A percentile compares a stretch with the other conserved stretches of the same genome.
These are phyloP conservation scores for Manduca sexta DNA, from an alignment of 1,140 invertebrate genomes.

Conservation along the genomic window DNA sequence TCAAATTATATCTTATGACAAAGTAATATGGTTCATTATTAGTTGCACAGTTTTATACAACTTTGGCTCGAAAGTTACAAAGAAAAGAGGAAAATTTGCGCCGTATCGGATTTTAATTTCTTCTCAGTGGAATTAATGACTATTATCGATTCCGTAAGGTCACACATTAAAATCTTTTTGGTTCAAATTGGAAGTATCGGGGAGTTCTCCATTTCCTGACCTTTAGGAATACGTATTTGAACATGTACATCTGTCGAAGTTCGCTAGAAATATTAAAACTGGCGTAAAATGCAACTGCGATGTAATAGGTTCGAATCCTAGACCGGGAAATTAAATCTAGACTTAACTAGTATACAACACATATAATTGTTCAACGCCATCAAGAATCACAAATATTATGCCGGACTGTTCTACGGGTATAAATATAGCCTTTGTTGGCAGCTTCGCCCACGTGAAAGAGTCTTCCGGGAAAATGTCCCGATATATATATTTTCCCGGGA, in stretches of 20 bases:
- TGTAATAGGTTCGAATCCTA: too few relatives aligned
- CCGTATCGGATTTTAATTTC: constrained; percentile 69
- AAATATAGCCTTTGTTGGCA: too few relatives aligned
- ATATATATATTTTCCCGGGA: too few relatives aligned
- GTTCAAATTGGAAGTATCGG: constrained; percentile 18
- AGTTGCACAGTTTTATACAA: constrained; percentile 10
- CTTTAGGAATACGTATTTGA: neutral
- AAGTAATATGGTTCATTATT: constrained; percentile 10
- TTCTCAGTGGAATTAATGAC: constrained; percentile 61
- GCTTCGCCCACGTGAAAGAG: too few relatives aligned
- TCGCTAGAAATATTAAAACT: too few relatives aligned
- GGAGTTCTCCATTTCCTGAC: neutral
- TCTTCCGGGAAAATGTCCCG: too few relatives aligned
- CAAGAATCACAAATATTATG: too few relatives aligned
- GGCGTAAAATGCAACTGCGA: too few relatives aligned
- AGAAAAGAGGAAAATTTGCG: constrained; percentile 55
- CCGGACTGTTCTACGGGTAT: too few relatives aligned
- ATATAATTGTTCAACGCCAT: neutral
- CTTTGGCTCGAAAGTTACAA: constrained; percentile 1
- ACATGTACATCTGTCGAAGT: too few relatives aligned
- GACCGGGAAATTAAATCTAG: too few relatives aligned
- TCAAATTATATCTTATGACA: constrained; percentile 9
- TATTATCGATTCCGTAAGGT: constrained; percentile 39
- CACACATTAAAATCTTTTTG: constrained; percentile 52
- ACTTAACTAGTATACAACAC: neutral